Evolutionary conservation across 2,888 invertebrate species (phyloP).

Genomic region (Melieria picta): DNA sequence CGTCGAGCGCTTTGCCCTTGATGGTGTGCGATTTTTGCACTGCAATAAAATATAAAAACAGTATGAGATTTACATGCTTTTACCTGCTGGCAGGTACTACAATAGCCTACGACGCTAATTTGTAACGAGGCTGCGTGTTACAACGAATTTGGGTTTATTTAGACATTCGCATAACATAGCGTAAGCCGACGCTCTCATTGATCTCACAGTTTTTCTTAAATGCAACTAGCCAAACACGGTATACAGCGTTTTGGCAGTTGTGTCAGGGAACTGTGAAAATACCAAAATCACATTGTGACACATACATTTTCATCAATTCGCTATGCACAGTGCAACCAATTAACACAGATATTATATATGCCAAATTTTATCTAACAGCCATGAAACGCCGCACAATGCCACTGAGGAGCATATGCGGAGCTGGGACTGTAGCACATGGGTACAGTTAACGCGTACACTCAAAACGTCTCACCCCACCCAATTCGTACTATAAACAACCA

Average conservation of each 20-base stretch:
- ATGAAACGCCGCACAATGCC: conserved; percentile 59
- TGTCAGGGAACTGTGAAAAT: conserved; percentile 42
- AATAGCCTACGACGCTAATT: neutral
- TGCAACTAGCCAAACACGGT: conserved; percentile 33
- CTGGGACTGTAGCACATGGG: conserved; percentile 58
- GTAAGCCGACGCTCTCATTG: conserved; percentile 61
- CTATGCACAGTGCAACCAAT: conserved; percentile 35
- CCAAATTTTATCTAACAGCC: conserved; percentile 58
- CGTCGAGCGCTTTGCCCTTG: conserved; percentile 85
- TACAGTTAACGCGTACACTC: no score
- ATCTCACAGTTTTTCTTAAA: conserved; percentile 57
- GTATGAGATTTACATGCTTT: neutral
- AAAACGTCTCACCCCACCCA: no score
- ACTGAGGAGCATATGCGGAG: conserved; percentile 58
- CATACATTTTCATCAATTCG: conserved; percentile 57
- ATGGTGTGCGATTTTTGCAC: conserved; percentile 84
- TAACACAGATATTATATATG: conserved; percentile 58
- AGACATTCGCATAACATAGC: conserved; percentile 65
- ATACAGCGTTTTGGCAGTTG: conserved; percentile 31
- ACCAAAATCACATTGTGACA: conserved; percentile 44
- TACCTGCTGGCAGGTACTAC: no score
- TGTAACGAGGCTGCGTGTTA: conserved; percentile 66
- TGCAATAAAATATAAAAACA: conserved; percentile 54
- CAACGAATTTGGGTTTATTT: conserved; percentile 49
- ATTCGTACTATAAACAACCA: conserved; percentile 49